These are phyloP conservation scores for Petroica traversi DNA, from an alignment of 2,113 vertebrate species.

Conservation along the genomic window DNA sequence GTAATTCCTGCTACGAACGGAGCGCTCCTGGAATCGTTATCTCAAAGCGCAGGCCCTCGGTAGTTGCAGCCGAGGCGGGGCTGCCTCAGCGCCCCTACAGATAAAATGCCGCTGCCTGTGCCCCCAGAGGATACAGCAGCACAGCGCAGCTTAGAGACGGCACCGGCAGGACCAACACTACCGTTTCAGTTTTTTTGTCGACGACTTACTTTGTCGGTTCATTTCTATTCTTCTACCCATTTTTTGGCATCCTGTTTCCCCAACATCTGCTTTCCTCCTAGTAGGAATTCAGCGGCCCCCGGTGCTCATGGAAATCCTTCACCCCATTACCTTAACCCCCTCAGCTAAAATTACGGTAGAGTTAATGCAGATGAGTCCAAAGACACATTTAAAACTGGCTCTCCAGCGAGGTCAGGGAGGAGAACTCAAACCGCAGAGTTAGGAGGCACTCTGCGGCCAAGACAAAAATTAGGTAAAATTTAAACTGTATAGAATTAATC, in stretches of 20 bases:
- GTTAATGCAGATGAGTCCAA: background rate
- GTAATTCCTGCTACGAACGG: fast-evolving
- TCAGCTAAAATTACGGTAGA: background rate
- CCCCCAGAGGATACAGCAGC: fast-evolving
- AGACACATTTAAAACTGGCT: background rate
- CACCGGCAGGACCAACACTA: background rate
- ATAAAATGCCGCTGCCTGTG: fast-evolving
- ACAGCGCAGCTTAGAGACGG: fast-evolving
- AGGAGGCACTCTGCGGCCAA: background rate
- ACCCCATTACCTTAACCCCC: background rate
- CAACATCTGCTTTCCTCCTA: background rate
- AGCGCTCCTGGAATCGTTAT: background rate
- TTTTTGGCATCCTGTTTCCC: background rate
- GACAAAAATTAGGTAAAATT: background rate
- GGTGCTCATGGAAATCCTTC: background rate
- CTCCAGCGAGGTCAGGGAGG: background rate
- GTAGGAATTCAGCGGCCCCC: background rate
- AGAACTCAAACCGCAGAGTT: background rate
- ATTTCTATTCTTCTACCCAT: background rate
- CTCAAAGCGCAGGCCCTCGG: background rate
- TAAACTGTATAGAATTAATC: background rate
- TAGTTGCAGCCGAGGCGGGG: background rate
- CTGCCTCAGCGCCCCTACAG: no score
- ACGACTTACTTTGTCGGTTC: background rate
- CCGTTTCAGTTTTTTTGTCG: background rate